Conservation (phyloP, 2,797 vertebrate species). For the Sebastes steindachneri region DNA sequence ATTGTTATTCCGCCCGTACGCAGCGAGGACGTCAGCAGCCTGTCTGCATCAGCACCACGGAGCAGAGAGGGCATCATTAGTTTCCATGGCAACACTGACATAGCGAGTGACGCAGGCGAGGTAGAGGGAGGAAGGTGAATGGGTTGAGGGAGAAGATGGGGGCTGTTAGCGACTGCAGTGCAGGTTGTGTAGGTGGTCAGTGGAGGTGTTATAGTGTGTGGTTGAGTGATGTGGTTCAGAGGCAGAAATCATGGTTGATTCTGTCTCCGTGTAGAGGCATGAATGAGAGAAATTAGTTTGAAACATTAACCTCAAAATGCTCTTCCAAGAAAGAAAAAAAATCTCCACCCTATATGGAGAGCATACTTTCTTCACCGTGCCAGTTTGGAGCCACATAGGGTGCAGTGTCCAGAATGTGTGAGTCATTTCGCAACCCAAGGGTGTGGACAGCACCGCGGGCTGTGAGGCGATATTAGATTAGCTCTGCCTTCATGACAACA, state of each 20-base stretch:
- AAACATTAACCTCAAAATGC: background rate
- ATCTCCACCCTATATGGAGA: constrained; percentile 34
- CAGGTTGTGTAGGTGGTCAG: constrained; percentile 64
- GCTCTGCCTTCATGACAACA: constrained; percentile 42
- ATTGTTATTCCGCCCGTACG: constrained; percentile 62
- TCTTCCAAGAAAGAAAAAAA: background rate
- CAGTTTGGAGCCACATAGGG: constrained; percentile 50
- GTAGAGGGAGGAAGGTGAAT: constrained; percentile 62
- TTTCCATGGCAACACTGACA: constrained; percentile 85
- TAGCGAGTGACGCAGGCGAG: constrained; percentile 73
- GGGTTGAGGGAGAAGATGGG: constrained; percentile 44
- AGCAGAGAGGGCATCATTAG: constrained; percentile 77
- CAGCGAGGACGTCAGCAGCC: constrained; percentile 69
- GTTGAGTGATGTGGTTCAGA: constrained; percentile 10
- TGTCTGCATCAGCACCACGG: constrained; percentile 79
- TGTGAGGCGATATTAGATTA: constrained; percentile 37
- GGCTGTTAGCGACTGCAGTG: constrained; percentile 48
- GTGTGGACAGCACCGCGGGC: constrained; percentile 54
- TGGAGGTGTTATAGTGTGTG: background rate
- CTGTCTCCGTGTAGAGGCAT: constrained; percentile 10
- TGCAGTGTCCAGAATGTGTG: constrained; percentile 69
- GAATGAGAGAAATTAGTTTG: background rate
- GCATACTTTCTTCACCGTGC: constrained; percentile 40
- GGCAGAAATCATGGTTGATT: constrained; percentile 25
- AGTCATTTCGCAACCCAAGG: constrained; percentile 72